Base-by-base conservation (phyloP, 2,888 invertebrate species). In the Nysson spinosus region DNA sequence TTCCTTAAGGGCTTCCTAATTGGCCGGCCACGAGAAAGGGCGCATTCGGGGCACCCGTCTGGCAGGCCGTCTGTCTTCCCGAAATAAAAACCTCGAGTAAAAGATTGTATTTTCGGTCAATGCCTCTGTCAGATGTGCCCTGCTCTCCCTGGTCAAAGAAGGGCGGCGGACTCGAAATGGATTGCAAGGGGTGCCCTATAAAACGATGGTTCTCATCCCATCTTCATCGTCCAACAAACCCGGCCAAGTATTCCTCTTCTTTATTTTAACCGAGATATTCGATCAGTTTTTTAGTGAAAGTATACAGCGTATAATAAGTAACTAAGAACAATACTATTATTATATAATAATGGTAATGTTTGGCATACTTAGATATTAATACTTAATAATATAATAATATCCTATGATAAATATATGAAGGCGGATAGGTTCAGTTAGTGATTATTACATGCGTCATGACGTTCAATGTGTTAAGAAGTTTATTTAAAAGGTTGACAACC, bases 51-150 rank as follows among this genome's bases (percentile, higher is more conserved):
- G 42, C 47, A 30, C 55, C 24, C 67, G 69, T 68, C 71, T 65
- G 63, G 66, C 70, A 61, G 61, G 14, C 64, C 61, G 72, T 67
- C 72, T 73, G 67, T 68, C 64, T 58, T 54, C 57, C 50, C 50
- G 67, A 66, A 66, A 68, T 60, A 61, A 72, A 57, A 70, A 72
- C 51, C 64, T n/a, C 66, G 54, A 58, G 66, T 69, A 74, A 78
- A 77, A 79, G 74, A 57, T 75, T 75, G 72, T 77, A 75, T 73
- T 79, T 80, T 79, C 79, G 80, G 77, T 78, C 77, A 79, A 75
- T 79, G 79, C 75, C 75, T 79, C 73, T 74, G 81, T 80, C 80
- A 80, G 79, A 79, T 78, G 79, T 67, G 50, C 65, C 50, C 58
- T 60, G 55, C 57, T 66, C 67, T 34, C 60, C 56, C 49, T 24